Percentiles rank a stretch among this genome's conserved stretches.
phyloP scores from a whole-genome alignment of 2,888 invertebrate species.

The Eilema caniola region DNA sequence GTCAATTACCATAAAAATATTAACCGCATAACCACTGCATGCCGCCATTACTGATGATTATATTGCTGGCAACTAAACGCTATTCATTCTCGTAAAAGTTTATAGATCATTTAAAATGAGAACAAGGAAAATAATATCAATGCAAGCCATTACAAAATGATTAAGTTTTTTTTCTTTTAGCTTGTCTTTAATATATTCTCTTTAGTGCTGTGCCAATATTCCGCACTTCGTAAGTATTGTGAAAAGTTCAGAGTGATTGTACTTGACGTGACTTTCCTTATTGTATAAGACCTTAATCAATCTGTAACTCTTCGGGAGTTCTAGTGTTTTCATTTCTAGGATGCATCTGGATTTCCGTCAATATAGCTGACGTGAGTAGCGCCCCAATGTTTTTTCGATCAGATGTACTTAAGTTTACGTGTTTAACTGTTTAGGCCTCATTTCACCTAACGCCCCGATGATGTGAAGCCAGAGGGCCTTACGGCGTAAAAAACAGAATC shows the following conservation, averaged over 20 bases:
- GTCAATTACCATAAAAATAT: neutral
- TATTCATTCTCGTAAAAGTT: conserved; percentile 5
- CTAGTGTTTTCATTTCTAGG: neutral
- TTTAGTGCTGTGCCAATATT: neutral
- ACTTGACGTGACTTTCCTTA: no score
- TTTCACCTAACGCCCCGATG: no score
- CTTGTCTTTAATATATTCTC: no score
- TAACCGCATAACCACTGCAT: neutral
- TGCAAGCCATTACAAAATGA: neutral
- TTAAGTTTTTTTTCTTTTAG: no score
- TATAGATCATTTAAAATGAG: conserved; percentile 1
- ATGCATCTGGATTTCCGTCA: no score
- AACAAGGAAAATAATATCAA: neutral
- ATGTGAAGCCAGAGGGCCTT: no score
- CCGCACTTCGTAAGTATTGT: neutral
- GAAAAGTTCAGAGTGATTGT: neutral
- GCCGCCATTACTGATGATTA: neutral
- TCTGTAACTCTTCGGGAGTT: no score
- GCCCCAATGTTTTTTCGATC: neutral
- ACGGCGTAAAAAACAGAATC: no score
- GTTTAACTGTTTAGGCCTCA: no score
- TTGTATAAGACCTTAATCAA: no score
- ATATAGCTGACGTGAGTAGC: no score
- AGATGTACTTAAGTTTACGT: no score
- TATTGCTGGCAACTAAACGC: conserved; percentile 1